Conservation (phyloP, 2,113 vertebrate genomes). For the Elgaria multicarinata region DNA sequence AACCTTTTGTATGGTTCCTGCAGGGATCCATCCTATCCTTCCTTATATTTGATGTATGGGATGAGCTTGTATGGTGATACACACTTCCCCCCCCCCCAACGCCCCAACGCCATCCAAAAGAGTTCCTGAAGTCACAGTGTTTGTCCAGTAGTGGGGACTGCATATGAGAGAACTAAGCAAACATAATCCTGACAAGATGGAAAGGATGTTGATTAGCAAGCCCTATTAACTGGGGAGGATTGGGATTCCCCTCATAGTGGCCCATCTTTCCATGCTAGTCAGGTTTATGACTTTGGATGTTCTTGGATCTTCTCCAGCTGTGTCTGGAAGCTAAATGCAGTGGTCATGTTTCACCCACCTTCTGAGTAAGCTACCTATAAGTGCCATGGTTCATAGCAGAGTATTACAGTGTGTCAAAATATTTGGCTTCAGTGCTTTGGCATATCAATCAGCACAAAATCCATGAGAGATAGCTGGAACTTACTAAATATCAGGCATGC, state of each 20-base stretch:
- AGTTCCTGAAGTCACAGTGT: neutral
- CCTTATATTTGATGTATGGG: neutral
- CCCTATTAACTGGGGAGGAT: neutral
- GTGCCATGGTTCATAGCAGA: neutral
- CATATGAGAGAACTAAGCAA: neutral
- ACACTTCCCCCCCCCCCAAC: neutral
- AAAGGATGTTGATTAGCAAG: neutral
- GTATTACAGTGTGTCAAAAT: neutral
- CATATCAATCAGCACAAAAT: neutral
- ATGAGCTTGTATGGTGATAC: neutral
- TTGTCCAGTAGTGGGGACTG: neutral
- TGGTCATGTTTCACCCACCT: neutral
- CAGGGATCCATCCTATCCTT: neutral
- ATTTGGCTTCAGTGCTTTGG: neutral
- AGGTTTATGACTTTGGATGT: neutral
- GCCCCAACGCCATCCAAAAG: neutral
- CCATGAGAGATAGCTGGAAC: neutral
- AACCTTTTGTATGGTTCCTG: neutral
- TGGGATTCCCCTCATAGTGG: neutral
- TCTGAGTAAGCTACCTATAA: neutral
- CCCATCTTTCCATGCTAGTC: neutral
- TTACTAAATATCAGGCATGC: neutral
- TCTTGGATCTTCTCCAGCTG: neutral
- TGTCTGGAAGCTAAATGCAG: neutral
- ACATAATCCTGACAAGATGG: neutral